Evolutionary conservation across 2,888 invertebrate genomes (phyloP).

Genomic region (Luffia ferchaultella): DNA sequence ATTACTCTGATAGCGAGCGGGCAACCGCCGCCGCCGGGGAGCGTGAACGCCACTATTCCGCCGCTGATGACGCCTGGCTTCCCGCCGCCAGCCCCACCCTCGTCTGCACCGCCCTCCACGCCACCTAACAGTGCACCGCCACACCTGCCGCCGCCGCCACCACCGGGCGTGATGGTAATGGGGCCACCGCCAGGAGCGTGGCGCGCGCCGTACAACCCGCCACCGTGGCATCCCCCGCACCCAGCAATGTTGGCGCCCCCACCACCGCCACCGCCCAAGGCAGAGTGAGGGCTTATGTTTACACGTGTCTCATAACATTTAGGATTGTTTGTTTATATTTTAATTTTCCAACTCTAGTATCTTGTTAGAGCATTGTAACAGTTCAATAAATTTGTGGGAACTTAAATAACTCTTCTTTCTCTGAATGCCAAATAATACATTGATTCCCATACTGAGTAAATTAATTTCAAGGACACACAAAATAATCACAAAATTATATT

Average conservation of each 20-base stretch:
- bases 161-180: constrained; percentile 40
- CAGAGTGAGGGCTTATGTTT: constrained; percentile 2
- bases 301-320: constrained; percentile 2
- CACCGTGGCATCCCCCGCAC: constrained; percentile 37
- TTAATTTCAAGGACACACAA: too few species aligned
- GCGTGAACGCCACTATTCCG: neutral
- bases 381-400: too few species aligned
- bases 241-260: constrained; percentile 47
- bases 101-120: constrained; percentile 25
- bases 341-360: too few species aligned
- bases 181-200: constrained; percentile 23
- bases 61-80: constrained; percentile 4
- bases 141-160: constrained; percentile 23
- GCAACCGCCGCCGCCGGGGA: neutral
- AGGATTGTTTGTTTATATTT: constrained; percentile 4
- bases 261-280: constrained; percentile 45
- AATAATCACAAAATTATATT: too few species aligned
- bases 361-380: too few species aligned
- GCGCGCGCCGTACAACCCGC: constrained; percentile 29
- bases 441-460: too few species aligned
- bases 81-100: constrained; percentile 10
- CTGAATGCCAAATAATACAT: too few species aligned
- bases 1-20: neutral
- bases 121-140: constrained; percentile 15
- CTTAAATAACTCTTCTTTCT: too few species aligned